These are phyloP conservation scores for Trisateles emortualis DNA, from an alignment of 2,888 invertebrate genomes.

Conservation along the genomic window DNA sequence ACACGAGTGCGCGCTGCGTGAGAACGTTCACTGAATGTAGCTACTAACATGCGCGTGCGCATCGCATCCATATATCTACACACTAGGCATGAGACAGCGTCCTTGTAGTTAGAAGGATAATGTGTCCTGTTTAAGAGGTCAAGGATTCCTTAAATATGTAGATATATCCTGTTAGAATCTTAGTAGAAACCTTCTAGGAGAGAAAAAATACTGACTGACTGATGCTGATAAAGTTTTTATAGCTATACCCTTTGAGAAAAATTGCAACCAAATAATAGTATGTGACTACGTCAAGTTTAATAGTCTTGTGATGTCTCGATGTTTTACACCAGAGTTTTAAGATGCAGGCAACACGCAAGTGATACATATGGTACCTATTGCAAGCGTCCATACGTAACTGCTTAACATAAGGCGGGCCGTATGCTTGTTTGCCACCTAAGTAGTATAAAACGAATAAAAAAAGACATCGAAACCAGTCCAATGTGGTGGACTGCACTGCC, in stretches of 20 bases:
- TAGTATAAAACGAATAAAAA: not conserved
- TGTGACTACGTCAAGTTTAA: no score
- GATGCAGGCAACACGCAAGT: no score
- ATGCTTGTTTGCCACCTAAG: no score
- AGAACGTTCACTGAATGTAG: slow-evolving; percentile 5
- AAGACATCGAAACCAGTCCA: not conserved
- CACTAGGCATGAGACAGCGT: not conserved
- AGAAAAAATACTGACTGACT: no score
- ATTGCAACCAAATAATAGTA: no score
- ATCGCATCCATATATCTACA: not conserved
- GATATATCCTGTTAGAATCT: not conserved
- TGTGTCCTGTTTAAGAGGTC: not conserved
- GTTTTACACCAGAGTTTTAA: no score
- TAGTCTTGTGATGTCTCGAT: no score
- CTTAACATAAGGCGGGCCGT: no score
- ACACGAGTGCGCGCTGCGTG: slow-evolving; percentile 5
- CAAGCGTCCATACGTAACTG: no score
- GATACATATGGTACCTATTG: no score
- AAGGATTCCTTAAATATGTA: not conserved
- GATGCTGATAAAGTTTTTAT: no score
- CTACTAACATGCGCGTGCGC: not conserved
- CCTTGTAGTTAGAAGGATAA: slow-evolving; percentile 6
- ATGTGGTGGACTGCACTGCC: not conserved
- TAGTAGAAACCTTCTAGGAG: not conserved
- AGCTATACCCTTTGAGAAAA: no score